These are phyloP conservation scores for Apis dorsata DNA, from an alignment of 1,140 invertebrate genomes.

Conservation along the genomic window DNA sequence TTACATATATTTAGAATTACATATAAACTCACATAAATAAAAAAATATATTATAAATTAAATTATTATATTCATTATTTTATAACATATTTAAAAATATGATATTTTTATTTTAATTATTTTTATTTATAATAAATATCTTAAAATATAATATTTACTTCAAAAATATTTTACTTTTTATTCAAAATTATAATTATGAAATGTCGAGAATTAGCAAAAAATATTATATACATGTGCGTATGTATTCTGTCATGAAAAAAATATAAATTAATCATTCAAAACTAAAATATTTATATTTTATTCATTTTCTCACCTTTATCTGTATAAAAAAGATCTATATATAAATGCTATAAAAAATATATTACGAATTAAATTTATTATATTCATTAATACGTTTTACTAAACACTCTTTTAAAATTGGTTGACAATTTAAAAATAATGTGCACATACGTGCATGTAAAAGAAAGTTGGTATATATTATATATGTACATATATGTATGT, in stretches of 20 bases:
- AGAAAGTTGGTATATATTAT: background rate
- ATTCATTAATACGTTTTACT: background rate
- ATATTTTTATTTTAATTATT: background rate
- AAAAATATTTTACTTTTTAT: background rate
- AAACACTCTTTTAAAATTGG: background rate
- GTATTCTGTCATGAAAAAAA: background rate
- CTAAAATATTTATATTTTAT: background rate
- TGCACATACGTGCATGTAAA: background rate
- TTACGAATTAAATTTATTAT: background rate
- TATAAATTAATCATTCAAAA: background rate
- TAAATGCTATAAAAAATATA: background rate
- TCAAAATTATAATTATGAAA: background rate
- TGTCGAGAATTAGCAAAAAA: background rate
- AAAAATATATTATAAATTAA: background rate
- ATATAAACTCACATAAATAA: background rate
- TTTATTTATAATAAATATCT: background rate
- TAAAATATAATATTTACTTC: background rate
- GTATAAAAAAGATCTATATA: background rate
- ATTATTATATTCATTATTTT: background rate
- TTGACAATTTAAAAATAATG: slow-evolving; percentile 29
- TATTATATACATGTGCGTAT: background rate
- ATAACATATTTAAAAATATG: background rate
- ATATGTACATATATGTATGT: background rate
- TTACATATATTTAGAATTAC: background rate
- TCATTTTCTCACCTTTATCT: background rate